Conservation (phyloP, 2,113 vertebrate species). For the Dromas ardeola region DNA sequence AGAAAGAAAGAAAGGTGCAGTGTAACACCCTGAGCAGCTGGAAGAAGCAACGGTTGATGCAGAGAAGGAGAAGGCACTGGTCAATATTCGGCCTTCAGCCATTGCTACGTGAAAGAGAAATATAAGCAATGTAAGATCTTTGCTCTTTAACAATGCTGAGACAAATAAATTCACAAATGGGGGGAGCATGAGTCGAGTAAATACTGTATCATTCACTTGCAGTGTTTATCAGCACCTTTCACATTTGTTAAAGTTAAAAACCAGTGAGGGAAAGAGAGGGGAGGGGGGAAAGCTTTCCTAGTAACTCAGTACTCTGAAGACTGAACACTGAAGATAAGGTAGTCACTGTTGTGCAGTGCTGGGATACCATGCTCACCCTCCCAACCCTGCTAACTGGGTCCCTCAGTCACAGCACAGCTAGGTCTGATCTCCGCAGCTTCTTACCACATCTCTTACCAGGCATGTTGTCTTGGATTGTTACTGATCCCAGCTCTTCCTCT, state of each 20-base stretch:
- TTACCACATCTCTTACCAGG: not conserved
- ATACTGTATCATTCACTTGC: conserved; percentile 27
- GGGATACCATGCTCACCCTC: not conserved
- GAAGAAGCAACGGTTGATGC: not conserved
- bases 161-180: not conserved
- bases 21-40: not conserved
- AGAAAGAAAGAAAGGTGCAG: not conserved
- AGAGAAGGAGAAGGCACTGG: not conserved
- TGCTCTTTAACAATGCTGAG: not conserved
- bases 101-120: not conserved
- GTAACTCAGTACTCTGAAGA: conserved; percentile 33
- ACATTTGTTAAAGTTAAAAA: conserved; percentile 40
- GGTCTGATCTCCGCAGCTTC: not conserved
- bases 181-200: not conserved
- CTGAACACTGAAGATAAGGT: conserved; percentile 36
- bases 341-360: not conserved
- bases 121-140: not conserved
- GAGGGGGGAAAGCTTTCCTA: not conserved
- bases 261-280: not conserved
- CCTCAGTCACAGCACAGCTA: not conserved
- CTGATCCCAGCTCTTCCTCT: not conserved
- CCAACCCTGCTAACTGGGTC: not conserved
- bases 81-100: not conserved
- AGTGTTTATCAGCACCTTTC: conserved; percentile 56
- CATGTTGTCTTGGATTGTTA: not conserved